These are phyloP conservation scores for Elegia similella DNA, from an alignment of 2,888 invertebrate species.

Conservation along the genomic window DNA sequence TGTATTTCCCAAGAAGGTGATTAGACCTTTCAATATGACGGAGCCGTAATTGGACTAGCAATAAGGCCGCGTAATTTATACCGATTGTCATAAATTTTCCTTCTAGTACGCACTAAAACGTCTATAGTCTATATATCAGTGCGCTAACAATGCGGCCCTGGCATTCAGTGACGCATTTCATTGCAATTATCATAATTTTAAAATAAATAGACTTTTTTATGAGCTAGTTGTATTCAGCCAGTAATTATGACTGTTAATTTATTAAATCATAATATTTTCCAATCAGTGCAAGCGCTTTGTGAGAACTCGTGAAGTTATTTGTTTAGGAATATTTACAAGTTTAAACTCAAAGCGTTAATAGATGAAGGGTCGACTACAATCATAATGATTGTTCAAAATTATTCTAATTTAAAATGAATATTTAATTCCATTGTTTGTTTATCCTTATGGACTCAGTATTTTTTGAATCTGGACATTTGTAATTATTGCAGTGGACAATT, in stretches of 20 bases:
- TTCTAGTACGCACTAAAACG: conserved; percentile 22
- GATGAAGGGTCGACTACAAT: no score
- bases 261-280: no score
- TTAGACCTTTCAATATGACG: conserved; percentile 8
- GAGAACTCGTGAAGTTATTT: no score
- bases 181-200: conserved; percentile 10
- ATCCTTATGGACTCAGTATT: no score
- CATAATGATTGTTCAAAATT: no score
- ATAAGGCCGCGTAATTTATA: conserved; percentile 25
- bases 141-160: conserved; percentile 22
- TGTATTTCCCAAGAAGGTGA: neutral
- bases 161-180: conserved; percentile 7
- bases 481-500: no score
- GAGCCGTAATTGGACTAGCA: conserved; percentile 23
- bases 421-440: no score
- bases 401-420: no score
- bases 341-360: no score
- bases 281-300: no score
- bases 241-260: neutral
- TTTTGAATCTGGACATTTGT: no score
- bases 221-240: neutral
- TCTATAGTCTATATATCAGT: conserved; percentile 14
- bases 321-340: no score
- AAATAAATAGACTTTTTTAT: neutral
- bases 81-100: conserved; percentile 23